phyloP scores from a whole-genome alignment of 2,797 vertebrate genomes.

The Cephalopachus bancanus region DNA sequence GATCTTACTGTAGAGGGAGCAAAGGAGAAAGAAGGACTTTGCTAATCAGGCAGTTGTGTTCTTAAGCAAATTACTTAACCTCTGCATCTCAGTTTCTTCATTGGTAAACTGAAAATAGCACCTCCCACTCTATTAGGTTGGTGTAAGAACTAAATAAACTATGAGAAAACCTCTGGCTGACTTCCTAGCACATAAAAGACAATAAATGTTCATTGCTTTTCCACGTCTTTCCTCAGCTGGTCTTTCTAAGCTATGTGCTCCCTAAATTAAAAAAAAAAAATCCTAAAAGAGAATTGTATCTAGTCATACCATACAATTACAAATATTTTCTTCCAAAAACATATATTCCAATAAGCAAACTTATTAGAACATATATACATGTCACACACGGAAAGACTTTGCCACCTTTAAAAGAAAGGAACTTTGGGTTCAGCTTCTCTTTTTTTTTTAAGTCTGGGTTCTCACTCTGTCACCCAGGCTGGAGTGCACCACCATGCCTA shows the following conservation, averaged over 20 bases:
- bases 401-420: constrained; percentile 39
- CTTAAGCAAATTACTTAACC: background rate
- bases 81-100: background rate
- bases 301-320: constrained; percentile 27
- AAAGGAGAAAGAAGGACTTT: background rate
- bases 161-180: background rate
- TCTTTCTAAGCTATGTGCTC: background rate
- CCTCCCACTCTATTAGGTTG: background rate
- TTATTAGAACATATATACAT: background rate
- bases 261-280: background rate
- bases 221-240: background rate
- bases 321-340: constrained; percentile 56
- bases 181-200: background rate
- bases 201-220: background rate
- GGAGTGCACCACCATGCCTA: too few relatives aligned
- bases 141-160: background rate
- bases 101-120: background rate
- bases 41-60: background rate
- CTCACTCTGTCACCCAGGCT: too few relatives aligned
- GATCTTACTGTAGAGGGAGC: background rate
- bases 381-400: constrained; percentile 48
- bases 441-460: too few relatives aligned
- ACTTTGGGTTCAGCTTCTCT: background rate
- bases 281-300: background rate
- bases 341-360: background rate